Percentiles rank a stretch among this genome's conserved stretches.
Evolutionary conservation across 2,113 vertebrate species (phyloP).

Genomic region (Enhydra lutris): DNA sequence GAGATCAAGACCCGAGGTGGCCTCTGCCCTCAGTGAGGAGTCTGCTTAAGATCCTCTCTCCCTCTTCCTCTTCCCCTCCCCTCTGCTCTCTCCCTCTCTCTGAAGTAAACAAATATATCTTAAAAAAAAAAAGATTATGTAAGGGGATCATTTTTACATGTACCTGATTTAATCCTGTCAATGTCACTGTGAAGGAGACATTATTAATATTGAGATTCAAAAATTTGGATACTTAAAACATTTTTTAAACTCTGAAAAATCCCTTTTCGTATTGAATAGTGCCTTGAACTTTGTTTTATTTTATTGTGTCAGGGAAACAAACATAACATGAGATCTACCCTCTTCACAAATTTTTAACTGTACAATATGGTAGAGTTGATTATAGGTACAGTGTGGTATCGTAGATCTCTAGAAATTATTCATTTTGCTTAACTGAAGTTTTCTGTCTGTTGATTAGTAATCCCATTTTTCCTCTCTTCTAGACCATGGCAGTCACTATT

Average conservation of each 20-base stretch:
- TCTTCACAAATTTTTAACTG: not conserved
- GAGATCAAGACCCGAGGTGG: not conserved
- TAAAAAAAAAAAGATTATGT: not conserved
- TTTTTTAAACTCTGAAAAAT: not conserved
- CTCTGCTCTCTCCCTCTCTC: not conserved
- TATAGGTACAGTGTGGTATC: not conserved
- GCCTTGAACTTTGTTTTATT: not conserved
- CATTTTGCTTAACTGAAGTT: not conserved
- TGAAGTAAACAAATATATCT: not conserved
- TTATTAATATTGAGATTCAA: constrained; percentile 12
- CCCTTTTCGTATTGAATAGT: not conserved
- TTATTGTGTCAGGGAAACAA: not conserved
- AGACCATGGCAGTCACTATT: not conserved
- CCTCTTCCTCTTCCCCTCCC: not conserved
- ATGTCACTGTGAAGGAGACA: not conserved
- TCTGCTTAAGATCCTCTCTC: not conserved
- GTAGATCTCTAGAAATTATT: not conserved
- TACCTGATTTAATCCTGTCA: not conserved
- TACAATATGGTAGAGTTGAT: not conserved
- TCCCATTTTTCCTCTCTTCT: not conserved
- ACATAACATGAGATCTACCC: not conserved
- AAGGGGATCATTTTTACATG: not conserved
- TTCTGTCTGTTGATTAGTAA: not conserved
- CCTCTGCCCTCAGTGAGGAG: not conserved
- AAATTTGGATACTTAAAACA: not conserved